Base-by-base conservation (phyloP, 2,797 vertebrate species). In the Chlorospingus semifuscus region DNA sequence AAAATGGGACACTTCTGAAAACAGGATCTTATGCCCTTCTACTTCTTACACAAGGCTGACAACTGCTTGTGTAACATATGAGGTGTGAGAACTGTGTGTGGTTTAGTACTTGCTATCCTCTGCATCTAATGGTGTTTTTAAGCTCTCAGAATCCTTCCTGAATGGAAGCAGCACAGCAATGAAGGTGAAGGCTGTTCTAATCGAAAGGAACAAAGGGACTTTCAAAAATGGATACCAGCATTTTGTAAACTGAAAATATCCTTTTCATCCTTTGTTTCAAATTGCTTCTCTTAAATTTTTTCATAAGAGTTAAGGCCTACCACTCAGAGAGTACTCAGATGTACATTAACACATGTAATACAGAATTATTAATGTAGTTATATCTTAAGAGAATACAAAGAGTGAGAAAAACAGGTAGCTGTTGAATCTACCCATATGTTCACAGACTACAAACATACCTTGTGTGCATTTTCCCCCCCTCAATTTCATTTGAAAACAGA, bases 1-100 rank as follows among this genome's bases (percentile, higher is more conserved):
- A 60, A 84, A 81, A 87, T 19, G 24, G 61, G 21, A 29, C 49
- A 16, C 39, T 84, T 87, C 59, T 92, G 70, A 50, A 89, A 94
- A 91, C 41, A 57, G 59, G 55, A 84, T 91, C 36, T 55, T 84
- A 1, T n/a, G 24, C 17, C 12, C 46, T 75, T 87, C 44, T 75
- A 17, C 44, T 59, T 83, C 34, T 93, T 92, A 36, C n/a, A 50
- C 61, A 89, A 83, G 74, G 19, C 50, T 89, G 46, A 46, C 52
- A 42, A 46, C 57, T 49, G 8, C 55, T 94, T 92, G 70, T 71
- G 39, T 94, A 92, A 93, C 34, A n/a, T 16, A 15, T 0, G 21
- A 55, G 78, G 65, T 82, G 39, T 39, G 78, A 82, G 50, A 55
- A 50, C 55, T 72, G 24, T 76, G 66, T 92, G 89, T 74, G 32